Evolutionary conservation across 2,113 vertebrate genomes (phyloP).

Genomic region (Serinus canaria): DNA sequence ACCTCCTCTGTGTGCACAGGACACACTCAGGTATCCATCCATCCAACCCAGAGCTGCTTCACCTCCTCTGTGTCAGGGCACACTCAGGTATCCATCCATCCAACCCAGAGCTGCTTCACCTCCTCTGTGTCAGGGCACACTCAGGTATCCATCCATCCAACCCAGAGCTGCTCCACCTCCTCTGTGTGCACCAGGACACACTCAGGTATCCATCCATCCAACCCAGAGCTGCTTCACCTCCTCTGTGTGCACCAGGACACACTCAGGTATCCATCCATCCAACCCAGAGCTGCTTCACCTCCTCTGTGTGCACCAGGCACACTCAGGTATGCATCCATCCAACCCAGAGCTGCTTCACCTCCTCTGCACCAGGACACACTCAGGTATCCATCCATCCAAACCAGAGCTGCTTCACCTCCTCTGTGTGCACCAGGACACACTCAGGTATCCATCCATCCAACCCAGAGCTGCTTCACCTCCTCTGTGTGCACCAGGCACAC

Average conservation of each 20-base stretch:
- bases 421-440: neutral
- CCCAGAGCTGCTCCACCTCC: constrained; percentile 15
- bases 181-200: neutral
- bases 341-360: constrained; percentile 29
- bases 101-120: constrained; percentile 23
- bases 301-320: neutral
- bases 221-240: constrained; percentile 25
- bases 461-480: constrained; percentile 15
- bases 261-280: constrained; percentile 48
- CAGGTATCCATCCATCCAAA: constrained; percentile 52
- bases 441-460: constrained; percentile 51
- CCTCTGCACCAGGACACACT: neutral
- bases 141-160: constrained; percentile 51
- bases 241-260: neutral
- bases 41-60: constrained; percentile 25
- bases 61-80: neutral
- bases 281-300: constrained; percentile 29
- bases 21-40: constrained; percentile 41
- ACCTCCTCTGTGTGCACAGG: neutral
- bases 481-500: neutral
- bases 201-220: constrained; percentile 50
- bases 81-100: constrained; percentile 47
- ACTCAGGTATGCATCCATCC: constrained; percentile 48
- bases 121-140: neutral
- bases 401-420: constrained; percentile 8